Evolutionary conservation across 1,140 invertebrate genomes (phyloP), one percentile per base, ranked within the genome.

Genomic region (Colletes latitarsis): DNA sequence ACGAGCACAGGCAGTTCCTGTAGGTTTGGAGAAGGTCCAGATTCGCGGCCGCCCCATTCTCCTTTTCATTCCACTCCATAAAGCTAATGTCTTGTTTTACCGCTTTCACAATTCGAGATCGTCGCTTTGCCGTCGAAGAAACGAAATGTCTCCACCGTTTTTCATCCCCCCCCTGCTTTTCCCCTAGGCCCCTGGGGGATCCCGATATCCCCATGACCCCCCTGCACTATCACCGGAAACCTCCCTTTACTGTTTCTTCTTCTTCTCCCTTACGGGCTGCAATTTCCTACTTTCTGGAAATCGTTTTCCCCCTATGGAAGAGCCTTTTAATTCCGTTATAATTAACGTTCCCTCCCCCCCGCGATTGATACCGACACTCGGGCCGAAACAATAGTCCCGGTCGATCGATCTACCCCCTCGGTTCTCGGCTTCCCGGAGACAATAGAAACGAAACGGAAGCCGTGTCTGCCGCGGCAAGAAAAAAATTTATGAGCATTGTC

Each of bases 51-150:
- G 46, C n/a, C 41, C 15, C n/a, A 43, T 55, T 10, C 46, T 64
- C 19, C 74, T 49, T 78, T 86, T 72, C 57, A 82, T 88, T 89
- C 85, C 85, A 80, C 82, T 72, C 75, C 82, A 84, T 88, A 82
- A 89, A 88, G 79, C 79, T 82, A 85, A 85, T 83, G 79, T 85
- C 81, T 81, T 80, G 83, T 71, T 87, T 87, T 87, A 82, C 71
- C 69, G 73, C 77, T 81, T 80, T 81, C 64, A 57, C 58, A 49
- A 78, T 58, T 72, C n/a, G 57, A 71, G 52, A 58, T 72, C 77
- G 63, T 43, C 43, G 41, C 43, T 53, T 67, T 17, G 41, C 12
- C 53, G 9, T 68, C 53, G 43, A 77, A 49, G 10, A 14, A 63
- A 63, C 43, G 58, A 10, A 71, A 63, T n/a, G 52, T 67, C 58